Conservation (phyloP, 2,113 vertebrate species). For the Catharus fuscescens region DNA sequence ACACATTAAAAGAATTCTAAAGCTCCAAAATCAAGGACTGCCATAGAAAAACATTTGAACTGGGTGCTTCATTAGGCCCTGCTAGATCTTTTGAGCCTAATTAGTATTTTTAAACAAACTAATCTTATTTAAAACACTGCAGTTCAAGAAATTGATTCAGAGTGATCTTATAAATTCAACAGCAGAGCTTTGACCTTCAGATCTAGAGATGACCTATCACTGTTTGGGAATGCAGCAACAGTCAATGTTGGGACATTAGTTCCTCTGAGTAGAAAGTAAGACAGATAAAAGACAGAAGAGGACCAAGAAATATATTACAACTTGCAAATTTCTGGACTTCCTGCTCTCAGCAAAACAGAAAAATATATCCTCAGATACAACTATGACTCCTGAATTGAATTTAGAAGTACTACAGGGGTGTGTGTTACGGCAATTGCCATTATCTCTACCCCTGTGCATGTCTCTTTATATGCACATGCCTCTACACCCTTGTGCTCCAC, state of each 20-base stretch:
- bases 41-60: neutral
- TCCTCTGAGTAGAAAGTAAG: neutral
- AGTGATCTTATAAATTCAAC: neutral
- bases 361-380: neutral
- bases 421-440: neutral
- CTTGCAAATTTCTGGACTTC: neutral
- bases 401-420: neutral
- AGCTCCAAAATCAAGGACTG: neutral
- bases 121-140: neutral
- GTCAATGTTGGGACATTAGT: neutral
- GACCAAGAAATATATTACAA: neutral
- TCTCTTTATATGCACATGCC: neutral
- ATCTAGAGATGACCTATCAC: neutral
- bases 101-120: neutral
- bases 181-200: neutral
- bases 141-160: neutral
- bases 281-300: neutral
- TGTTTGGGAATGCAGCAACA: rapidly evolving
- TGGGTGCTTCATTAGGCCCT: neutral
- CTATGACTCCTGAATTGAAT: neutral
- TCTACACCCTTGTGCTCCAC: neutral
- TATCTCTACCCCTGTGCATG: neutral
- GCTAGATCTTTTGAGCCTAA: neutral
- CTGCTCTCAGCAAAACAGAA: neutral
- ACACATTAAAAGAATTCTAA: neutral